Evolutionary conservation across 37 sponge, comb jelly and placozoan genomes (phyloP), one percentile per base, ranked within the genome.

Genomic region (Trichoplax adhaerens): DNA sequence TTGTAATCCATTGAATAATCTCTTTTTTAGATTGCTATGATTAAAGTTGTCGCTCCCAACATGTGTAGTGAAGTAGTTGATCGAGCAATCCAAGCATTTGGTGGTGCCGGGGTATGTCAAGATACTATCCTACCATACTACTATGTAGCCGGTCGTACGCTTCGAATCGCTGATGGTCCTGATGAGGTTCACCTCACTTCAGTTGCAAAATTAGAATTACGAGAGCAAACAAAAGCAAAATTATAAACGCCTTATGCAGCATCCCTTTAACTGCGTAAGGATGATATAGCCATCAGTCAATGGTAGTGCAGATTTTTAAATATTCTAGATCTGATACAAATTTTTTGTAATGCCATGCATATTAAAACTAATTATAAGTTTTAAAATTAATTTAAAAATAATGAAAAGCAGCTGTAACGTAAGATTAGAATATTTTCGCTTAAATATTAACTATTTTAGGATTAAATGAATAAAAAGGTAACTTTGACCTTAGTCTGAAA

Each of bases 101-200:
- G 93, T 56, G 93, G 78, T 48, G 70, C 52, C 64, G 93, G 93
- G 12, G 80, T 92, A 29, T 74, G 83, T 76, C 86, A 88, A 77
- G 88, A 88, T 69, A 76, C 83, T 1, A 68, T 72, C 50, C 80
- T 92, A 3, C 70, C 85, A 7, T n/a, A 7, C 65, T 73, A 75
- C 52, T 92, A 80, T 65, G 78, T 83, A 48, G 72, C 73, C 0
- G 88, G 79, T 8, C 72, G 93, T 5, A 65, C 74, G 12, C 86
- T 92, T 54, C 62, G 93, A 46, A 85, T 92, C 58, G 93, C 93
- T 57, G 93, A 92, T 68, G 93, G 93, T 3, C 93, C 93, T 0
- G 93, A 92, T 74, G 81, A 77, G 47, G 93, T 92, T 0, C 93
- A 92, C 79, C 65, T 82, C 57, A 83, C 86, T 29, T 79, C 83